phyloP scores from a whole-genome alignment of 2,113 vertebrate genomes.

The Barnardius zonarius region DNA sequence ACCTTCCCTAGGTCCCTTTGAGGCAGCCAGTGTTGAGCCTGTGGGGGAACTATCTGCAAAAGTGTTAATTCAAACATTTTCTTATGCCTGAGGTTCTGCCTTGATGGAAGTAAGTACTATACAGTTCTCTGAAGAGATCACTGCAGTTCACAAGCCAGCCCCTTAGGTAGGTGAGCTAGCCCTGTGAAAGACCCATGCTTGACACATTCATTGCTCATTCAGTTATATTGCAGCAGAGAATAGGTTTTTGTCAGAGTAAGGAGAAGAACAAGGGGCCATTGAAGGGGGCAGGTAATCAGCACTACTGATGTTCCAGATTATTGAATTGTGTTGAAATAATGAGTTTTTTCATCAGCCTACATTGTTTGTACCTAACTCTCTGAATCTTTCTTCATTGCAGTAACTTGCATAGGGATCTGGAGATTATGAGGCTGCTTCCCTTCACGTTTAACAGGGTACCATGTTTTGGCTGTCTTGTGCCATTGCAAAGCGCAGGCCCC shows the following conservation, averaged over 20 bases:
- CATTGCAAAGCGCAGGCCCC: neutral
- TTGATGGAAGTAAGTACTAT: neutral
- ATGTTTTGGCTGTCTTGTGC: neutral
- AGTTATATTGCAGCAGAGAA: neutral
- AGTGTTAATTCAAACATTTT: neutral
- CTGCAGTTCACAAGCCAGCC: neutral
- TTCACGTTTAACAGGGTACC: neutral
- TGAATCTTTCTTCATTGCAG: neutral
- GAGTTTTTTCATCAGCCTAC: neutral
- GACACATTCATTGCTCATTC: neutral
- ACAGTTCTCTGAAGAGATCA: neutral
- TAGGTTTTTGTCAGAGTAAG: neutral
- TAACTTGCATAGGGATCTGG: neutral
- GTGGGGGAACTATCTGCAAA: neutral
- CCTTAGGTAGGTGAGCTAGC: neutral
- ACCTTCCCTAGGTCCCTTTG: neutral
- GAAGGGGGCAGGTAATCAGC: neutral
- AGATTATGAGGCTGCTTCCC: neutral
- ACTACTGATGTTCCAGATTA: neutral
- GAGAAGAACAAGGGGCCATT: neutral
- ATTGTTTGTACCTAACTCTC: neutral
- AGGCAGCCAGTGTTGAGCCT: neutral
- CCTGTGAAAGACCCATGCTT: neutral
- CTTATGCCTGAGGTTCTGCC: neutral
- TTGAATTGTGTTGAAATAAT: conserved; percentile 20